Evolutionary conservation across 2,888 invertebrate genomes (phyloP), one percentile per base, ranked within the genome.

Genomic region (Lasioglossum marginatum): DNA sequence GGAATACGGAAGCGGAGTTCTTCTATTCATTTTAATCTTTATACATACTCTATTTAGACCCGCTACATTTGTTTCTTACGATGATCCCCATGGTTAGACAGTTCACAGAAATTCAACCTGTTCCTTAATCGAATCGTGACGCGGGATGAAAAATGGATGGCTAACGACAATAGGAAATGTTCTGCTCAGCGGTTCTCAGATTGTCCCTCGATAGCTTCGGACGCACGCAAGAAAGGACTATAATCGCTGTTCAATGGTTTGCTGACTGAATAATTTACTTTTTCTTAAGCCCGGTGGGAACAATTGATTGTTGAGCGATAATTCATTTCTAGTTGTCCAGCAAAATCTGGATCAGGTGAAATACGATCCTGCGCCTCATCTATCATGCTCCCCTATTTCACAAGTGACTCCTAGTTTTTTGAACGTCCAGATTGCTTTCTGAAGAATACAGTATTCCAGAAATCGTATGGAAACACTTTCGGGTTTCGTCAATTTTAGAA

Each of bases 1-100:
- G 87, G 89, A 85, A 79, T 75, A 40, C 77, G 77, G 80, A 86
- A 81, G 87, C 88, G 87, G 23, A 23, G 52, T 88, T 85, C 87
- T 87, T 73, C 71, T 72, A 72, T 71, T 71, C 52, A 68, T 68
- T 76, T 77, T 77, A 82, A 70, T 70, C 57, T 68, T 66, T 43
- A n/a, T n/a, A n/a, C n/a, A 14, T 60, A 3, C 27, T 23, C 43
- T 37, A 27, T 79, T 70, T 75, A 76, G n/a, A 34, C n/a, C 34
- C 45, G 16, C 19, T 52, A 40, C 31, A 31, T 75, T 66, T 66
- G 19, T 60, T 27, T 60, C 60, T 27, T 60, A 60, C 16, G 4
- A 4, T 14, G 27, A 60, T 27, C 60, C 60, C 27, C 0, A 5
- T 60, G 27, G 60, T 27, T 23, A 23, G 27, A 60, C 27, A 60